These are phyloP conservation scores for Antechinus stuartii DNA, from an alignment of 2,113 vertebrate species.

Conservation along the genomic window DNA sequence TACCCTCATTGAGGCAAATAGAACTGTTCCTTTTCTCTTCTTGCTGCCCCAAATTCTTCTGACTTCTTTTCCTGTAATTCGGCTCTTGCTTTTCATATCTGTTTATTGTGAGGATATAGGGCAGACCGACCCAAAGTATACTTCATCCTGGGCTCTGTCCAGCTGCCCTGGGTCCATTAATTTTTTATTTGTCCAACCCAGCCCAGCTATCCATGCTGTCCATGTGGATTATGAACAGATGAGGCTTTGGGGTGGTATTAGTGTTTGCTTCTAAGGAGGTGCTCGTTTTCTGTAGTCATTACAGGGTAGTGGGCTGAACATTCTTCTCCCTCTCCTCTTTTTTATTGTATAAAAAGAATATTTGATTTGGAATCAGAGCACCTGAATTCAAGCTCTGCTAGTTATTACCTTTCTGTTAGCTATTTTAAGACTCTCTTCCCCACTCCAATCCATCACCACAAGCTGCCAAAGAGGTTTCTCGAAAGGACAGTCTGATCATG, in stretches of 20 bases:
- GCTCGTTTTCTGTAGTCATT: not conserved
- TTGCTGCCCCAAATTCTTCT: not conserved
- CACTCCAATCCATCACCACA: too few relatives aligned
- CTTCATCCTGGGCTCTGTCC: not conserved
- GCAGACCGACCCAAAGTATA: not conserved
- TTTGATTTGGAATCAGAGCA: not conserved
- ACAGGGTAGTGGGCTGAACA: not conserved
- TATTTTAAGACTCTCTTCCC: not conserved
- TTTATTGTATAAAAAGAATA: not conserved
- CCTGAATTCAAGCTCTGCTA: not conserved
- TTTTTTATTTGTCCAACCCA: not conserved
- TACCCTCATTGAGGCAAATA: not conserved
- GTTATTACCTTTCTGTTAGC: not conserved
- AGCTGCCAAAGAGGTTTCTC: too few relatives aligned
- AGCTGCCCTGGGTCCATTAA: not conserved
- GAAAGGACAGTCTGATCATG: too few relatives aligned
- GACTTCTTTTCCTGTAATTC: not conserved
- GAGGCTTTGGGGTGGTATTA: not conserved
- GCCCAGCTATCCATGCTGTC: not conserved
- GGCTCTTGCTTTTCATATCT: not conserved
- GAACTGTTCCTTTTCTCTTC: not conserved
- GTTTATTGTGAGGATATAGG: not conserved
- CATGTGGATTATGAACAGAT: not conserved
- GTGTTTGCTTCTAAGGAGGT: not conserved
- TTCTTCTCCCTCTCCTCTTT: not conserved